phyloP scores from a whole-genome alignment of 2,888 invertebrate genomes.

The Phalera bucephala region DNA sequence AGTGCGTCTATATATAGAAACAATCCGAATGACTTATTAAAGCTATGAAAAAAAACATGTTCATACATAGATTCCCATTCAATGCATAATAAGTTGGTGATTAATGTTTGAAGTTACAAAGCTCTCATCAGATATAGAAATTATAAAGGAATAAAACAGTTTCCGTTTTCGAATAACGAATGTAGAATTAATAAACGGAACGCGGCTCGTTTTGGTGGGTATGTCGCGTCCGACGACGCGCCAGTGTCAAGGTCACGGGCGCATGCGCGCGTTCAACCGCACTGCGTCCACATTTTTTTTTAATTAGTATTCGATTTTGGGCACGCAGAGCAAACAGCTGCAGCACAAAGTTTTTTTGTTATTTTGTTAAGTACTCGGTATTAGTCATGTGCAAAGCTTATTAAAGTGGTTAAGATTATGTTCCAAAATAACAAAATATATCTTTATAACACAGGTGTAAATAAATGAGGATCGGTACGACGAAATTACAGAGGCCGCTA shows the following conservation, averaged over 20 bases:
- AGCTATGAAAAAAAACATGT: too few relatives aligned
- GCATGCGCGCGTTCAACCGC: slow-evolving; percentile 37
- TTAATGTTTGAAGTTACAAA: not conserved
- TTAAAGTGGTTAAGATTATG: not conserved
- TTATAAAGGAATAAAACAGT: slow-evolving; percentile 1
- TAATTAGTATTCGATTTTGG: slow-evolving; percentile 40
- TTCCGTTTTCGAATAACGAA: slow-evolving; percentile 8
- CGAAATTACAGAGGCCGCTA: too few relatives aligned
- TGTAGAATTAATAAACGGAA: slow-evolving; percentile 2
- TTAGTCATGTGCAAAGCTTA: not conserved
- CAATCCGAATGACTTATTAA: too few relatives aligned
- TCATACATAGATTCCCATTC: too few relatives aligned
- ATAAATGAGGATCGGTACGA: too few relatives aligned
- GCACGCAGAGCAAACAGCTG: slow-evolving; percentile 27
- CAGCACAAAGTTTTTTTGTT: slow-evolving; percentile 1
- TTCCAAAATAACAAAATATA: too few relatives aligned
- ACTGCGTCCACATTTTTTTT: slow-evolving; percentile 33
- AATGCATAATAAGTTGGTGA: not conserved
- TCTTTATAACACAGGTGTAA: too few relatives aligned
- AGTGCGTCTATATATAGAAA: too few relatives aligned
- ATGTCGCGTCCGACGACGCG: slow-evolving; percentile 19
- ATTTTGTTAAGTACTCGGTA: not conserved
- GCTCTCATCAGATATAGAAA: not conserved
- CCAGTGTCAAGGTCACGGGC: slow-evolving; percentile 65
- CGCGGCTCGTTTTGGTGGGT: slow-evolving; percentile 19